phyloP scores from a whole-genome alignment of 2,113 vertebrate species.

The Paraplagusia blochii region DNA sequence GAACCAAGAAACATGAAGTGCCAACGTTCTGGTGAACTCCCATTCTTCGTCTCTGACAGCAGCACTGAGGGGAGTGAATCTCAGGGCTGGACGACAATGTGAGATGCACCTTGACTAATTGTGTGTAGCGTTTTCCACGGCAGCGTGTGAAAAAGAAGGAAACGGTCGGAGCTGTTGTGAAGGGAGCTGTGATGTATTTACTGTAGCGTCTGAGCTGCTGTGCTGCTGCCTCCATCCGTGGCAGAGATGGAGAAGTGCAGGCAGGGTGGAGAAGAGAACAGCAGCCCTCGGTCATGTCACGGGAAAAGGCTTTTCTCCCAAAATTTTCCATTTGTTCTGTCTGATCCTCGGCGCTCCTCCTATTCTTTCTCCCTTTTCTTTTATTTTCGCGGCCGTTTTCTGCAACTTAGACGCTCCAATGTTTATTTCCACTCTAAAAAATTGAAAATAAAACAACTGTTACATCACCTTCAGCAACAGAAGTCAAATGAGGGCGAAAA shows the following conservation, averaged over 20 bases:
- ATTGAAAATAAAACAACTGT: too few relatives aligned
- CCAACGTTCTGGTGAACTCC: slow-evolving; percentile 33
- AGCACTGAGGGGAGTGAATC: slow-evolving; percentile 40
- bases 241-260: slow-evolving; percentile 20
- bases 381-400: not conserved
- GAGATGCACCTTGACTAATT: slow-evolving; percentile 57
- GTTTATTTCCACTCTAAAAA: too few relatives aligned
- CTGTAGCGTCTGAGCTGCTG: slow-evolving; percentile 5
- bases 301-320: slow-evolving; percentile 17
- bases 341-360: slow-evolving; percentile 1
- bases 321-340: slow-evolving; percentile 3
- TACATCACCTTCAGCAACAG: too few relatives aligned
- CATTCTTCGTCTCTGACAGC: slow-evolving; percentile 25
- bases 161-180: slow-evolving; percentile 14
- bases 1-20: slow-evolving; percentile 31
- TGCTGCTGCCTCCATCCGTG: slow-evolving; percentile 20
- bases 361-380: slow-evolving; percentile 5
- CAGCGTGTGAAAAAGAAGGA: slow-evolving; percentile 40
- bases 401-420: not conserved
- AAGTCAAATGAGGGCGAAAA: too few relatives aligned
- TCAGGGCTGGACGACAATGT: slow-evolving; percentile 58
- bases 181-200: slow-evolving; percentile 14
- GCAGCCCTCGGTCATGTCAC: slow-evolving; percentile 34
- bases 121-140: slow-evolving; percentile 46
- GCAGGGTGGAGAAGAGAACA: slow-evolving; percentile 23